Evolutionary conservation across 2,888 invertebrate genomes (phyloP).

Genomic region (Creontiades dilutus): DNA sequence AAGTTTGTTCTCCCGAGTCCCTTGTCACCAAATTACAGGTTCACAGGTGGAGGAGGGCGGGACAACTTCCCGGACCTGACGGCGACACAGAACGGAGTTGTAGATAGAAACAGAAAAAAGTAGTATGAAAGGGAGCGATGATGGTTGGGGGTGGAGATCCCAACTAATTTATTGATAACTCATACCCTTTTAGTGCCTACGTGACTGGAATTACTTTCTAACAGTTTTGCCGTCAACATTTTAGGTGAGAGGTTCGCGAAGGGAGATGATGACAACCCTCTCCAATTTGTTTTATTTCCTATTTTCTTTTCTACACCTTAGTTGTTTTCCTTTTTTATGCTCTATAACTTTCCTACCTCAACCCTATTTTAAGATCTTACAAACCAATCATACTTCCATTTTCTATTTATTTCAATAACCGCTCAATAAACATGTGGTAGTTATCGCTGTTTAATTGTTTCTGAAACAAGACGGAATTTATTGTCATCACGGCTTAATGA

Average conservation of each 20-base stretch:
- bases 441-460: not conserved
- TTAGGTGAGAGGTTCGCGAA: not conserved
- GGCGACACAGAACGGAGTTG: not conserved
- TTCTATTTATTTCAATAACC: not conserved
- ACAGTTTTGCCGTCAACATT: slow-evolving; percentile 28
- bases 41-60: not conserved
- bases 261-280: slow-evolving; percentile 32
- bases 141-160: slow-evolving; percentile 2
- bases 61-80: not conserved
- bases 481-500: too few species aligned
- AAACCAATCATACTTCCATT: not conserved
- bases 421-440: not conserved
- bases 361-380: not conserved
- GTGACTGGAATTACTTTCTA: slow-evolving; percentile 25
- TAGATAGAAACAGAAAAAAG: not conserved
- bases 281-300: slow-evolving; percentile 17
- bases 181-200: slow-evolving; percentile 42
- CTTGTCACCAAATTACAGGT: slow-evolving; percentile 39
- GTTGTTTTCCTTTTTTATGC: not conserved
- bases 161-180: slow-evolving; percentile 34
- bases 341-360: not conserved
- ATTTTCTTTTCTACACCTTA: not conserved
- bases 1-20: slow-evolving; percentile 27
- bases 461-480: too few species aligned
- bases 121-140: not conserved